Evolutionary conservation across 2,888 invertebrate species (phyloP).

Genomic region (Andrena hattorfiana): DNA sequence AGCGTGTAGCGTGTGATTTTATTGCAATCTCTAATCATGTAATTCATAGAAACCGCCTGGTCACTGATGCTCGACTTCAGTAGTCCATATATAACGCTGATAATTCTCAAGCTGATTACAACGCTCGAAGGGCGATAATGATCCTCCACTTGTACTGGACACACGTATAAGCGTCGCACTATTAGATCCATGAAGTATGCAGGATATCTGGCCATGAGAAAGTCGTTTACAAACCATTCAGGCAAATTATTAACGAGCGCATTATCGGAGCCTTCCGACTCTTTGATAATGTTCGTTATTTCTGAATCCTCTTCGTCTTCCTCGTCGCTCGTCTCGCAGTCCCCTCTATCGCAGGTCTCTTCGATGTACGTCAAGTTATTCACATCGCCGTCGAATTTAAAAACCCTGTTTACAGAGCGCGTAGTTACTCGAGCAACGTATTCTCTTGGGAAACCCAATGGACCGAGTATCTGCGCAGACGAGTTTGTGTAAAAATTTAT

Average conservation of each 20-base stretch:
- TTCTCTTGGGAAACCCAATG: slow-evolving; percentile 84
- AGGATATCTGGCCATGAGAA: slow-evolving; percentile 88
- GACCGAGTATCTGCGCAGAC: slow-evolving; percentile 87
- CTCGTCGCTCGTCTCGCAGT: slow-evolving; percentile 62
- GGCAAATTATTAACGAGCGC: slow-evolving; percentile 67
- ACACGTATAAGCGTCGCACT: slow-evolving; percentile 88
- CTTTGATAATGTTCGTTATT: slow-evolving; percentile 15
- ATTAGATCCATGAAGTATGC: slow-evolving; percentile 90
- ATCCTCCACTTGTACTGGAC: slow-evolving; percentile 91
- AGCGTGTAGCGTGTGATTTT: slow-evolving; percentile 68
- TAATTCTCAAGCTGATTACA: slow-evolving; percentile 87
- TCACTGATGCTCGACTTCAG: slow-evolving; percentile 71
- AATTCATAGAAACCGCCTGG: slow-evolving; percentile 72
- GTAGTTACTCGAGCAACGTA: slow-evolving; percentile 43
- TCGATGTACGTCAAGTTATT: slow-evolving; percentile 59
- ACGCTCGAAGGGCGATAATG: slow-evolving; percentile 87
- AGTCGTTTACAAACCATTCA: slow-evolving; percentile 88
- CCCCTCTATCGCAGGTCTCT: slow-evolving; percentile 40
- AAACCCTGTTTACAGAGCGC: slow-evolving; percentile 52
- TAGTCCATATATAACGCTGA: slow-evolving; percentile 87
- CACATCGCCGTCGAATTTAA: slow-evolving; percentile 74
- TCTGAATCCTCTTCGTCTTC: slow-evolving; percentile 73
- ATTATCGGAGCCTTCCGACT: slow-evolving; percentile 19
- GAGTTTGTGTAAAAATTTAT: slow-evolving; percentile 88
- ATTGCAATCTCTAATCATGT: slow-evolving; percentile 76